phyloP scores from a whole-genome alignment of 2,113 vertebrate genomes.

The Phalacrocorax pelagicus region DNA sequence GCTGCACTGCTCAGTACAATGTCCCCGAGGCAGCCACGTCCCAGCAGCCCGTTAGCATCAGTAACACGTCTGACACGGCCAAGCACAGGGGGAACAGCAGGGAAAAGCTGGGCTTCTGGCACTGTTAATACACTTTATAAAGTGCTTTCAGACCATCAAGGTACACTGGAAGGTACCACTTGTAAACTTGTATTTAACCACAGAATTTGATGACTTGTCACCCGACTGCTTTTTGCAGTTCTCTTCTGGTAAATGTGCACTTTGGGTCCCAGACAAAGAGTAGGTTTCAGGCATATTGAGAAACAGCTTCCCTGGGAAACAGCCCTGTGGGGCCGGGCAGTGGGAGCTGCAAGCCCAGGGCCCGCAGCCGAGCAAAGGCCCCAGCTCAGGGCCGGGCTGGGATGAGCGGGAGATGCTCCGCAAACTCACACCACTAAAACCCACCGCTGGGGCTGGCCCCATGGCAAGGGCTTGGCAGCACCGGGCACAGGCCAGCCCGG shows the following conservation, averaged over 20 bases:
- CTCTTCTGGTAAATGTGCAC: background rate
- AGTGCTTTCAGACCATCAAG: background rate
- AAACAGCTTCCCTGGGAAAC: background rate
- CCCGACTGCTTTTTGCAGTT: background rate
- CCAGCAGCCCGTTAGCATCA: background rate
- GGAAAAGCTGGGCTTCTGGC: background rate
- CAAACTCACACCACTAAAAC: rapidly evolving
- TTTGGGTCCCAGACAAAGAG: background rate
- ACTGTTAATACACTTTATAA: background rate
- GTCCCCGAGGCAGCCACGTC: background rate
- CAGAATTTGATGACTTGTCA: background rate
- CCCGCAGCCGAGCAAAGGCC: background rate
- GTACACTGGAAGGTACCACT: background rate
- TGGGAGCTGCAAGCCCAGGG: background rate
- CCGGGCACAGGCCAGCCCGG: rapidly evolving
- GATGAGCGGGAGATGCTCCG: background rate
- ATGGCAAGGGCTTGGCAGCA: background rate
- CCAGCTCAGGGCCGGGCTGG: background rate
- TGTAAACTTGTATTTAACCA: background rate
- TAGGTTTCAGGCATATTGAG: background rate
- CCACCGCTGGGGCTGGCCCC: background rate
- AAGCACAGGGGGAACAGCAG: background rate
- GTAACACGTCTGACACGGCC: background rate
- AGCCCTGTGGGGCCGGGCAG: background rate
- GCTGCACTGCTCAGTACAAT: background rate